A percentile compares a stretch with the other conserved stretches of the same genome.
Evolutionary conservation across 2,888 invertebrate species (phyloP).

Genomic region (Oligia latruncula): DNA sequence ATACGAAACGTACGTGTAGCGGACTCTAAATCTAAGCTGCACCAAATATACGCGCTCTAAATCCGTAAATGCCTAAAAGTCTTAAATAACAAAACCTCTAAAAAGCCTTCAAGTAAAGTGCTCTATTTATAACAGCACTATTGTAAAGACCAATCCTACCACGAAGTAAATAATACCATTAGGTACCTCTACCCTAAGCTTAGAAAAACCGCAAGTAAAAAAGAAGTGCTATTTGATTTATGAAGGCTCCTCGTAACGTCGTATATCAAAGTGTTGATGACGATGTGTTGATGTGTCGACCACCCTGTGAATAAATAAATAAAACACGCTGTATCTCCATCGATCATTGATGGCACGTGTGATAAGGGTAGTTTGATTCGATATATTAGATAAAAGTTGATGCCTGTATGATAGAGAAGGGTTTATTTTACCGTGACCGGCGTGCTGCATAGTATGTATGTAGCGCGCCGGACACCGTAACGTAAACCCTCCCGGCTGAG

Average conservation of each 20-base stretch:
- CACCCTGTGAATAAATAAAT: constrained; percentile 29
- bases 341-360: constrained; percentile 45
- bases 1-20: neutral
- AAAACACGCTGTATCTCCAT: constrained; percentile 45
- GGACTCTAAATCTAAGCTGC: neutral
- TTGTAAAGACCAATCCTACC: constrained; percentile 13
- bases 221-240: constrained; percentile 45
- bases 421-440: too few relatives aligned
- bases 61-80: neutral
- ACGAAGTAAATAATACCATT: constrained; percentile 32
- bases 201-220: constrained; percentile 43
- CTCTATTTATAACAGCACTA: constrained; percentile 17
- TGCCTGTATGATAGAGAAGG: neutral
- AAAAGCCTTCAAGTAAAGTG: constrained; percentile 21
- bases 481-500: neutral
- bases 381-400: constrained; percentile 16
- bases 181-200: constrained; percentile 1
- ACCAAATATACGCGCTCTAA: neutral
- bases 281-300: constrained; percentile 53
- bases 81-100: neutral
- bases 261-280: constrained; percentile 61
- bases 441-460: too few relatives aligned
- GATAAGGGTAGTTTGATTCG: constrained; percentile 29
- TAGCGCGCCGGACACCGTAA: too few relatives aligned
- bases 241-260: constrained; percentile 47